These are phyloP conservation scores for Diorhabda sublineata DNA, from an alignment of 1,140 invertebrate genomes.

Conservation along the genomic window DNA sequence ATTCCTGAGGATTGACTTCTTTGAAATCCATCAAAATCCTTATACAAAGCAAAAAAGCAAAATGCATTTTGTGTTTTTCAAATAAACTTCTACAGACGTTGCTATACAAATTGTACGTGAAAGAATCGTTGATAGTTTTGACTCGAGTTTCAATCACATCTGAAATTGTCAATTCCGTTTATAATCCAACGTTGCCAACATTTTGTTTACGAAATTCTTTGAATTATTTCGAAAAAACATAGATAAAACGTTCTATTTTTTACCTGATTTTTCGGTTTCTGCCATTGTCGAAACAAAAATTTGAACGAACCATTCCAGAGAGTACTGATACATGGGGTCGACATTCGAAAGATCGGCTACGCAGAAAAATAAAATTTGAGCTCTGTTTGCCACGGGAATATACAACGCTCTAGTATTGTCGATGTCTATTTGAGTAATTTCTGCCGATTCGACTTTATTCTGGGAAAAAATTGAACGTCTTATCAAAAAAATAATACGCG, in stretches of 20 bases:
- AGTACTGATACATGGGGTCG: constrained; percentile 78
- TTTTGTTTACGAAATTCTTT: not conserved
- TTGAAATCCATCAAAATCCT: constrained; percentile 49
- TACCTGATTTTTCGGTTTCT: constrained; percentile 57
- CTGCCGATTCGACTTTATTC: constrained; percentile 56
- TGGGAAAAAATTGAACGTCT: constrained; percentile 22
- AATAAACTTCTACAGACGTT: constrained; percentile 71
- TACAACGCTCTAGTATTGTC: constrained; percentile 65
- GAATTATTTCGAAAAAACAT: too few relatives aligned
- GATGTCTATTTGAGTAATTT: constrained; percentile 64
- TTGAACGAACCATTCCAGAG: constrained; percentile 68
- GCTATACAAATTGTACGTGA: constrained; percentile 63
- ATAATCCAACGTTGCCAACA: not conserved
- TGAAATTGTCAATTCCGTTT: constrained; percentile 37
- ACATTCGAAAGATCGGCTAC: constrained; percentile 65
- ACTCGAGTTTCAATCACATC: constrained; percentile 62
- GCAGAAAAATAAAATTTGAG: constrained; percentile 71
- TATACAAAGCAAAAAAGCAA: constrained; percentile 58
- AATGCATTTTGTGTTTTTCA: constrained; percentile 69
- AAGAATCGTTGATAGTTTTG: constrained; percentile 60
- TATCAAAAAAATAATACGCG: not conserved
- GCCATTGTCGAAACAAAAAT: constrained; percentile 66
- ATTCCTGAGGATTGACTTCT: constrained; percentile 55
- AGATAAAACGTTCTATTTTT: not conserved
- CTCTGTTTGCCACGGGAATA: constrained; percentile 65